phyloP scores from a whole-genome alignment of 2,797 vertebrate species.

The Podarcis lilfordi region DNA sequence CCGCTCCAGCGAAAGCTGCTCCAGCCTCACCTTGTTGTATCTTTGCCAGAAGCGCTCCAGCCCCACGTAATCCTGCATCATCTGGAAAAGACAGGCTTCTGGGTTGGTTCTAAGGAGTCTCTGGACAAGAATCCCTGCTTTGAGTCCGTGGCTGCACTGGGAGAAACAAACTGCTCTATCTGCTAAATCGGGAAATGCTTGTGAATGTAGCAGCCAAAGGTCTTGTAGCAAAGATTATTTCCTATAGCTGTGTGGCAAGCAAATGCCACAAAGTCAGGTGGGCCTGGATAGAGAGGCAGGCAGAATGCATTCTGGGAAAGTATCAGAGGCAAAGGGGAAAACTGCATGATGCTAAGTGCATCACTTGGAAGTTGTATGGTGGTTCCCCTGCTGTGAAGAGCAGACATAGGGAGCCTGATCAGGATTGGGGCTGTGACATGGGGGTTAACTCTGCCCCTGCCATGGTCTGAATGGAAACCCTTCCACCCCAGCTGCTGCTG shows the following conservation, averaged over 20 bases:
- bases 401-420: neutral
- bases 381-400: neutral
- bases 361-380: neutral
- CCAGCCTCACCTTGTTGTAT: slow-evolving; percentile 85
- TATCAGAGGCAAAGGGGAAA: neutral
- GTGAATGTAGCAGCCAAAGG: neutral
- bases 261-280: neutral
- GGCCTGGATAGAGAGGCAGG: neutral
- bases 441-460: neutral
- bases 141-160: neutral
- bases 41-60: slow-evolving; percentile 86
- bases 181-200: neutral
- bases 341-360: neutral
- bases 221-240: neutral
- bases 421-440: neutral
- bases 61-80: slow-evolving; percentile 73
- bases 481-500: neutral
- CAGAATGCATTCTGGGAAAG: neutral
- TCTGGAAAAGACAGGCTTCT: slow-evolving; percentile 56
- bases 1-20: slow-evolving; percentile 76
- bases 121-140: neutral
- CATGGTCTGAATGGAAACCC: neutral
- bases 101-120: neutral
- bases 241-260: neutral
- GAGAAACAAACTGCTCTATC: neutral